phyloP scores from a whole-genome alignment of 2,888 invertebrate species.

The Leistus spinibarbis region DNA sequence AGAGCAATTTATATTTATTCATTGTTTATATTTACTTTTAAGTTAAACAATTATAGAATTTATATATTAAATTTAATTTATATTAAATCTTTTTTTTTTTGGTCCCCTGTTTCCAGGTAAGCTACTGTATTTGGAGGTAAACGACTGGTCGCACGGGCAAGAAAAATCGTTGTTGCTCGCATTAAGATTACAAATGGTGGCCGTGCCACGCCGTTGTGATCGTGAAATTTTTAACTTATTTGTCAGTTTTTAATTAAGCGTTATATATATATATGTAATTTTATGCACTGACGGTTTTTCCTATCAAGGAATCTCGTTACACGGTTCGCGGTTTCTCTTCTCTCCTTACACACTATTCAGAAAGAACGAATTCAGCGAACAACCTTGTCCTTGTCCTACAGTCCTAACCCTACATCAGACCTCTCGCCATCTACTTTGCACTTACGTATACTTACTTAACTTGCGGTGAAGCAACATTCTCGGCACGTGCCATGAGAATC shows the following conservation, averaged over 20 bases:
- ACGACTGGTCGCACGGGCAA: not conserved
- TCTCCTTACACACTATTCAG: not conserved
- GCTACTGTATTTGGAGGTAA: not conserved
- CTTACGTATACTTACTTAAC: too few relatives aligned
- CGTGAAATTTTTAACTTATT: slow-evolving; percentile 21
- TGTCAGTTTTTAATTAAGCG: slow-evolving; percentile 37
- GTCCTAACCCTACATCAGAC: not conserved
- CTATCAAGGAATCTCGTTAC: slow-evolving; percentile 41
- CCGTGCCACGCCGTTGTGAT: not conserved
- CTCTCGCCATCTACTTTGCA: not conserved
- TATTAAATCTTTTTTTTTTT: too few relatives aligned
- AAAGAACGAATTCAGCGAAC: not conserved
- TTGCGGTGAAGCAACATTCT: too few relatives aligned
- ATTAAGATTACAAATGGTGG: slow-evolving; percentile 6
- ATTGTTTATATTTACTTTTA: not conserved
- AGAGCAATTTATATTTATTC: too few relatives aligned
- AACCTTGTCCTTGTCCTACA: not conserved
- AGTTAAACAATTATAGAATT: too few relatives aligned
- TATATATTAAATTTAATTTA: too few relatives aligned
- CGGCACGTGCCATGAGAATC: too few relatives aligned
- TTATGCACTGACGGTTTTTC: slow-evolving; percentile 38
- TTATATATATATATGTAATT: slow-evolving; percentile 39
- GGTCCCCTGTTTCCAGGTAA: not conserved
- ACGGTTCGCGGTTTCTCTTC: slow-evolving; percentile 29
- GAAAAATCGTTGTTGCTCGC: not conserved